These are phyloP conservation scores for Xenopus laevis DNA, from an alignment of 2,113 vertebrate species.

Conservation along the genomic window DNA sequence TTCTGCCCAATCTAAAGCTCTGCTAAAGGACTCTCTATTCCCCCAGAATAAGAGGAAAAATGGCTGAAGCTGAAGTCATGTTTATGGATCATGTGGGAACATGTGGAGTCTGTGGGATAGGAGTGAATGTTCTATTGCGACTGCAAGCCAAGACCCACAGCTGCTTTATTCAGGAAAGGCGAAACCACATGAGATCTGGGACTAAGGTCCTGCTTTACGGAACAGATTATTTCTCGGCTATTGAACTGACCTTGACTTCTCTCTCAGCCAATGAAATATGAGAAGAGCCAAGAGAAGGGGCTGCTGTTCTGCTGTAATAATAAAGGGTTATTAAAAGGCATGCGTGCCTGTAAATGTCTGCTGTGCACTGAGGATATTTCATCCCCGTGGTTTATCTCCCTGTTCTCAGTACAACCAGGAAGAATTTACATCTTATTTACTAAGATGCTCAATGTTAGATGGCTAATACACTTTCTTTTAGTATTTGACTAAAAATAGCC, in stretches of 20 bases:
- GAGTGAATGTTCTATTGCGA: slow-evolving; percentile 50
- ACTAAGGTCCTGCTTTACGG: slow-evolving; percentile 44
- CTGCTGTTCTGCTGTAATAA: slow-evolving; percentile 20
- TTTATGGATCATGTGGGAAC: slow-evolving; percentile 57
- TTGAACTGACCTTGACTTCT: slow-evolving; percentile 49
- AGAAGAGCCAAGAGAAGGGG: slow-evolving; percentile 43
- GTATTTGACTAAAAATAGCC: background rate
- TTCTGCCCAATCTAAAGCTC: slow-evolving; percentile 25
- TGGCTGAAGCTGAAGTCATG: slow-evolving; percentile 47
- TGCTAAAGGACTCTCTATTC: slow-evolving; percentile 54
- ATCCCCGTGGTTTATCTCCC: background rate
- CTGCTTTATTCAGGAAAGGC: slow-evolving; percentile 55
- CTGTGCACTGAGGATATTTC: background rate
- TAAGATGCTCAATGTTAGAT: too few species aligned
- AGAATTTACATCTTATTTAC: background rate
- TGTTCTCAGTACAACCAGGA: background rate
- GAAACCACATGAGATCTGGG: slow-evolving; percentile 45
- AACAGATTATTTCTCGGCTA: slow-evolving; percentile 50
- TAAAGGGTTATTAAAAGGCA: slow-evolving; percentile 32
- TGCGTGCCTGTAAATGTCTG: background rate
- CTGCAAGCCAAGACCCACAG: slow-evolving; percentile 54
- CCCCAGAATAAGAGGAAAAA: slow-evolving; percentile 54
- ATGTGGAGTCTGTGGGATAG: slow-evolving; percentile 49
- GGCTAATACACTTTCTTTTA: too few species aligned
- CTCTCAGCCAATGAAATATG: slow-evolving; percentile 48